A percentile compares a stretch with the other conserved stretches of the same genome.
Conservation (phyloP, 2,113 vertebrate genomes). For the Platysteira castanea region DNA sequence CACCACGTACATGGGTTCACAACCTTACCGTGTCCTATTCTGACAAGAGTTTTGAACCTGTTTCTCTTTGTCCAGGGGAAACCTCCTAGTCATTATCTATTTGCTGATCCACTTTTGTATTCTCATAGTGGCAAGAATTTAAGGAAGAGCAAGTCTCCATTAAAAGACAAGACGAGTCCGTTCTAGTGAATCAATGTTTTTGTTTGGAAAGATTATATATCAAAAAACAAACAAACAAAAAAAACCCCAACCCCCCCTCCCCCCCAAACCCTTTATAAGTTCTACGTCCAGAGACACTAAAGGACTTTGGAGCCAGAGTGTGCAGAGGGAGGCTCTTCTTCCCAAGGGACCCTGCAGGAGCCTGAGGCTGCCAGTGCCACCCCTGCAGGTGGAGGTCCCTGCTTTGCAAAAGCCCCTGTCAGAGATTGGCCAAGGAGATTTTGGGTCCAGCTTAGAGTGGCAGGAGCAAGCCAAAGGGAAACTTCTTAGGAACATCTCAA, state of each 20-base stretch:
- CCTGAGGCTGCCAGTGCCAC: not conserved
- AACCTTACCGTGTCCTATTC: not conserved
- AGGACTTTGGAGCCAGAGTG: not conserved
- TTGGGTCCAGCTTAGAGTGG: not conserved
- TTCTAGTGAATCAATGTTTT: not conserved
- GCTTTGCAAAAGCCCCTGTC: not conserved
- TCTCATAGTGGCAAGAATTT: not conserved
- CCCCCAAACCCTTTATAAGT: not conserved
- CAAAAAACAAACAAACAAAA: not conserved
- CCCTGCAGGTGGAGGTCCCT: not conserved
- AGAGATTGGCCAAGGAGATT: not conserved
- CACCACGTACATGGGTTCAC: not conserved
- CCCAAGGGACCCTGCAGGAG: not conserved
- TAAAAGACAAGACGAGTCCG: not conserved
- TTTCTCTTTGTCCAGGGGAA: not conserved
- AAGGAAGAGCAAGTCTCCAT: not conserved
- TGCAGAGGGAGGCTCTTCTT: not conserved
- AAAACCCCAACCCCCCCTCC: too few species aligned
- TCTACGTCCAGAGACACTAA: not conserved
- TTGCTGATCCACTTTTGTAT: not conserved
- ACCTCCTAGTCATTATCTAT: not conserved
- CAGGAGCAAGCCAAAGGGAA: not conserved
- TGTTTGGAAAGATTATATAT: not conserved
- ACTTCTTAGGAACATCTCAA: not conserved
- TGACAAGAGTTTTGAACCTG: not conserved